A percentile compares a stretch with the other conserved stretches of the same genome.
Evolutionary conservation across 1,140 invertebrate genomes (phyloP).

Genomic region (Drosophila kanapiae): DNA sequence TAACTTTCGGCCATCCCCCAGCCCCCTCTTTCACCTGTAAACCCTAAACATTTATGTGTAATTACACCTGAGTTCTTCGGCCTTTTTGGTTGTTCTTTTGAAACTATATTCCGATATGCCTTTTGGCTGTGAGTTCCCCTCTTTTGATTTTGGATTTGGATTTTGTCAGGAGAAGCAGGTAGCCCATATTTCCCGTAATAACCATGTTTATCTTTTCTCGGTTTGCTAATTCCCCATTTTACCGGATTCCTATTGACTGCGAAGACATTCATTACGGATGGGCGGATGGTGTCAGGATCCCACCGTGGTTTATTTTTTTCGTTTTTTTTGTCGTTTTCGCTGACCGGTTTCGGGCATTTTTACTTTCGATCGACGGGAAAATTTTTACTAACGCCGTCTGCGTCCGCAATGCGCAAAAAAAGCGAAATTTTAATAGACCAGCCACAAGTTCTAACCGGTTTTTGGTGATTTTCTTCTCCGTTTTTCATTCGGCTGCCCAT

Average conservation of each 20-base stretch:
- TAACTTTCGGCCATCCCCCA: neutral
- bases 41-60: constrained; percentile 18
- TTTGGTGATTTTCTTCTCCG: constrained; percentile 29
- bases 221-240: constrained; percentile 29
- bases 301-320: constrained; percentile 7
- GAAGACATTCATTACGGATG: constrained; percentile 32
- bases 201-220: constrained; percentile 33
- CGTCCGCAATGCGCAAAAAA: constrained; percentile 51
- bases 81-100: constrained; percentile 4
- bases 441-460: constrained; percentile 71
- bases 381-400: constrained; percentile 47
- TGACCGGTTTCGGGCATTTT: constrained; percentile 72
- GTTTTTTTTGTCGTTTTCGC: constrained; percentile 13
- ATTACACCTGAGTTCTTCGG: constrained; percentile 23
- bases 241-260: constrained; percentile 6
- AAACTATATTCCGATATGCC: constrained; percentile 26
- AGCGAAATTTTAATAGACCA: constrained; percentile 72
- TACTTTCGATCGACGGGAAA: constrained; percentile 76
- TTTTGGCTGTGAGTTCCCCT: constrained; percentile 4
- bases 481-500: constrained; percentile 1
- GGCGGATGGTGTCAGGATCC: constrained; percentile 40
- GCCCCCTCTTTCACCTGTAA: constrained; percentile 6
- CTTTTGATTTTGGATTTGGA: constrained; percentile 14
- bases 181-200: constrained; percentile 24
- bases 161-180: constrained; percentile 30